Conservation (phyloP, 2,113 vertebrate genomes). For the Empidonax alnorum region DNA sequence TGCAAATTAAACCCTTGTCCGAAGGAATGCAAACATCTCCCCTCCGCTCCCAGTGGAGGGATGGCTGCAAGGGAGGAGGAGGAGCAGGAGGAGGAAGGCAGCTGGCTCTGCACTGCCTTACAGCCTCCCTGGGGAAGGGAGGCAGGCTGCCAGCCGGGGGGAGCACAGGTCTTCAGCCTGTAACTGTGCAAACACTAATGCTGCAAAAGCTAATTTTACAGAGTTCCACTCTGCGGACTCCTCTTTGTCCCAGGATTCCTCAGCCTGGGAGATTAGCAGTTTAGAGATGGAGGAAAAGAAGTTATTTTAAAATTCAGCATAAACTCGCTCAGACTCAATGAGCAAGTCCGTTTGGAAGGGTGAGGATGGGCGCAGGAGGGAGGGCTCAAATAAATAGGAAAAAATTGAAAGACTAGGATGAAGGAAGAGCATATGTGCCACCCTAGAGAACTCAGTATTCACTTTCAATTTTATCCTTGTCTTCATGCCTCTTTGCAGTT, state of each 20-base stretch:
- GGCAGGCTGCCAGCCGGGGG: constrained; percentile 55
- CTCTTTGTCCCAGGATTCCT: constrained; percentile 80
- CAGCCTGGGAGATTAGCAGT: constrained; percentile 78
- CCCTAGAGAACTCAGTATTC: constrained; percentile 21
- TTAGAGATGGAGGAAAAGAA: constrained; percentile 75
- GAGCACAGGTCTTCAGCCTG: constrained; percentile 67
- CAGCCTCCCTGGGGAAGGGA: background rate
- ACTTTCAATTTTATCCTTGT: constrained; percentile 7
- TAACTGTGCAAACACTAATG: constrained; percentile 77
- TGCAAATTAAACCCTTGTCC: background rate
- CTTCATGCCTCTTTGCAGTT: constrained; percentile 12
- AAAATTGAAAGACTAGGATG: background rate
- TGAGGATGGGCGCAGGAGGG: background rate
- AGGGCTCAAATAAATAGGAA: constrained; percentile 38
- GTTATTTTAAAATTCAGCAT: constrained; percentile 80
- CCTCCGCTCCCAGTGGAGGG: background rate
- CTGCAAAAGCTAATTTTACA: constrained; percentile 81
- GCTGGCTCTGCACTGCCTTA: background rate
- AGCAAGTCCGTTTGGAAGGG: constrained; percentile 54
- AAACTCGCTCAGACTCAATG: constrained; percentile 67
- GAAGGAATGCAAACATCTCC: background rate
- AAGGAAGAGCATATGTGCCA: background rate
- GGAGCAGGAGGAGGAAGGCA: background rate
- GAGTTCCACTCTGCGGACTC: constrained; percentile 77
- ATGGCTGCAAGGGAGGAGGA: background rate